These are phyloP conservation scores for Ganaspis brasiliensis DNA, from an alignment of 2,888 invertebrate species.

Conservation along the genomic window DNA sequence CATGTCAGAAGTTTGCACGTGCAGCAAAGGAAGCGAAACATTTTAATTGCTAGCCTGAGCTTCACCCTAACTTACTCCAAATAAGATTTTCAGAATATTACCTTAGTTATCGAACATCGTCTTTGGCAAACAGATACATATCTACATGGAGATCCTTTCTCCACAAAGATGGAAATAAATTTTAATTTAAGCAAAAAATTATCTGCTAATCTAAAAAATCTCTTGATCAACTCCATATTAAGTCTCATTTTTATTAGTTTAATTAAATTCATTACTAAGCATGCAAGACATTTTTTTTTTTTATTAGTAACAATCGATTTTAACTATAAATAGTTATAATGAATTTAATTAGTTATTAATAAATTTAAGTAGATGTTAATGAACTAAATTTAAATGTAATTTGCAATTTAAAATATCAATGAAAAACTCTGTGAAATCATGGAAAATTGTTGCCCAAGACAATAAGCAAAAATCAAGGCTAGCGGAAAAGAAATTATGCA, in stretches of 20 bases:
- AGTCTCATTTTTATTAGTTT: too few relatives aligned
- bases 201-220: too few relatives aligned
- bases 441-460: constrained; percentile 6
- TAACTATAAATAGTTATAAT: too few relatives aligned
- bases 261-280: too few relatives aligned
- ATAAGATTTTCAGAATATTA: constrained; percentile 10
- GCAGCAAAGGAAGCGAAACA: constrained; percentile 21
- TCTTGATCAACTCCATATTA: too few relatives aligned
- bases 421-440: neutral
- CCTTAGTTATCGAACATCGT: neutral
- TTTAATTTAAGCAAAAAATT: neutral
- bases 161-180: neutral
- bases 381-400: too few relatives aligned
- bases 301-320: too few relatives aligned
- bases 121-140: neutral
- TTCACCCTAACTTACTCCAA: neutral
- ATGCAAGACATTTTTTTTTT: too few relatives aligned
- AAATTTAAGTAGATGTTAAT: too few relatives aligned
- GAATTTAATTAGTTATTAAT: too few relatives aligned
- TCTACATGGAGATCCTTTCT: neutral
- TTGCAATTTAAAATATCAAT: too few relatives aligned
- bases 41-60: constrained; percentile 9
- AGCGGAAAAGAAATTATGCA: constrained; percentile 10
- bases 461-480: constrained; percentile 18
- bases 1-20: neutral